A percentile compares a stretch with the other conserved stretches of the same genome.
Conservation (phyloP, 2,888 invertebrate species). For the Melanchra persicariae region DNA sequence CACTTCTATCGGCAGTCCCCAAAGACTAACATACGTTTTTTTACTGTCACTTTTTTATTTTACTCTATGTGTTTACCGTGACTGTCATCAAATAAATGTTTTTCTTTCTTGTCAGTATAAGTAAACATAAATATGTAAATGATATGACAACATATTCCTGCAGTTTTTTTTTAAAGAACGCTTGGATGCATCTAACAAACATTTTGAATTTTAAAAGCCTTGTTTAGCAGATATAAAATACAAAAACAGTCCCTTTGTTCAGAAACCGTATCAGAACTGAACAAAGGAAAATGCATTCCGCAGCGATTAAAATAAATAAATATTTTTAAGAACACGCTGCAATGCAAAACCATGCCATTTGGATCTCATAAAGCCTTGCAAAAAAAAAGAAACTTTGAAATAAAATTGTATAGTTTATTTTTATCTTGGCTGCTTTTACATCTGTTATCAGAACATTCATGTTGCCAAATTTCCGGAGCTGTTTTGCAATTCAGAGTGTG, state of each 20-base stretch:
- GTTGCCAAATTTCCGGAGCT: slow-evolving; percentile 62
- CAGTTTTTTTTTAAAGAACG: slow-evolving; percentile 20
- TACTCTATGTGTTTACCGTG: too few relatives aligned
- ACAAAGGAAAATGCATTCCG: slow-evolving; percentile 48
- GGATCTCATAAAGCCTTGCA: slow-evolving; percentile 50
- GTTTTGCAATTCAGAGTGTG: slow-evolving; percentile 53
- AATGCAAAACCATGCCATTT: slow-evolving; percentile 47
- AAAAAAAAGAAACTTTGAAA: slow-evolving; percentile 36
- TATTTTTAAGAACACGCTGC: slow-evolving; percentile 55
- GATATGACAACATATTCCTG: too few relatives aligned
- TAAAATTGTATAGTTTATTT: slow-evolving; percentile 53
- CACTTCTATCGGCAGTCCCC: too few relatives aligned
- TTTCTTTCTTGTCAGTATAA: too few relatives aligned
- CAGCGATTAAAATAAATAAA: slow-evolving; percentile 60
- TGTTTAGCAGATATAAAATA: slow-evolving; percentile 39
- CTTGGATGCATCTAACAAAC: slow-evolving; percentile 14
- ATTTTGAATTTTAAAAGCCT: slow-evolving; percentile 41
- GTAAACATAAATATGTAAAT: too few relatives aligned
- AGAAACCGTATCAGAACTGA: slow-evolving; percentile 30
- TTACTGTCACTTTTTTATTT: too few relatives aligned
- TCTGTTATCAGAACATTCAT: slow-evolving; percentile 54
- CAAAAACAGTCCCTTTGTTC: slow-evolving; percentile 41
- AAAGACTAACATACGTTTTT: too few relatives aligned
- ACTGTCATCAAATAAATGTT: too few relatives aligned
- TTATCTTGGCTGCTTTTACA: slow-evolving; percentile 52